Base-by-base conservation (phyloP, 2,888 invertebrate species). In the Drosophila differens region DNA sequence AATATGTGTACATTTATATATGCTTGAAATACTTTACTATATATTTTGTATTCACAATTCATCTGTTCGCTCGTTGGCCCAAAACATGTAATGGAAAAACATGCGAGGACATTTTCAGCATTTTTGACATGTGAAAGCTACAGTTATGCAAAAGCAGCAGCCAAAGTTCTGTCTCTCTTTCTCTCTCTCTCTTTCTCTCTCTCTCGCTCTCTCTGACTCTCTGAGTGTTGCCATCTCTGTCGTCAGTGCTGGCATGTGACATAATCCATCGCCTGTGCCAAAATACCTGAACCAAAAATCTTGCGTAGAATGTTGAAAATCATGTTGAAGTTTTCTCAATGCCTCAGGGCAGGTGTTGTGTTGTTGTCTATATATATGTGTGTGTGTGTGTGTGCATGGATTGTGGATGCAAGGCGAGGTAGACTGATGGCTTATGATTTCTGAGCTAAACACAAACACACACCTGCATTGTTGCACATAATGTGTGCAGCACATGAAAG, bases 301-400 rank as follows among this genome's bases (percentile, higher is more conserved):
- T 83, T 81, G 69, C 73, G 62, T 75, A 76, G 81, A 82, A 86
- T 86, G 84, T 79, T 83, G 83, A 82, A 86, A 88, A 88, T 83
- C 85, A 85, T 86, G 82, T 80, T 85, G 83, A 88, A 85, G 76
- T 78, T 80, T 77, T 67, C 77, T 66, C 71, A 80, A 77, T 69
- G 73, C 84, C 70, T 67, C 35, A 44, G 74, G 71, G 72, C 75
- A 75, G 75, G 62, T 76, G 55, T 60, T 74, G 39, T 65, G 52
- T 53, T 47, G 28, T 49, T 68, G 39, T 64, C 47, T 16, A 28
- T 44, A 19, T 51, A n/a, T 59, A n/a, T 67, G 51, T 49, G 19
- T 47, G 30, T 47, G 47, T 62, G 25, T 51, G 41, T 54, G 32
- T 44, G 52, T 33, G 49, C 37, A 51, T 68, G 58, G 35, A 37